phyloP scores from a whole-genome alignment of 2,888 invertebrate species.

The Tetramorium bicarinatum region DNA sequence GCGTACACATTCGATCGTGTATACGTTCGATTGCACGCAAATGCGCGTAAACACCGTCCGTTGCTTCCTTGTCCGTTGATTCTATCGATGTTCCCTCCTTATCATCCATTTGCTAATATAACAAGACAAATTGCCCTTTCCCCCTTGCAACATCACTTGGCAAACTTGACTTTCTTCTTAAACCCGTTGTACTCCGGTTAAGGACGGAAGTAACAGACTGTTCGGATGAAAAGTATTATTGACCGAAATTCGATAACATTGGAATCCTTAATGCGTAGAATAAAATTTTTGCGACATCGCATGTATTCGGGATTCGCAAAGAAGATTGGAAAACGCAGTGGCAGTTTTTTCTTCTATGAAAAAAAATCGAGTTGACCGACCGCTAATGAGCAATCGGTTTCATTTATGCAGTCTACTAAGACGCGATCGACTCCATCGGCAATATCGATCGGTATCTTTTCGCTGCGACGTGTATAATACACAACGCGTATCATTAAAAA shows the following conservation, averaged over 20 bases:
- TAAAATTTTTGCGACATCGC: conserved; percentile 12
- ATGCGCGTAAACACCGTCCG: conserved; percentile 28
- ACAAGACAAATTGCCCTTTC: conserved; percentile 78
- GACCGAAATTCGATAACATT: neutral
- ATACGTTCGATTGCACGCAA: conserved; percentile 9
- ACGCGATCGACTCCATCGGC: neutral
- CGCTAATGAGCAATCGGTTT: neutral
- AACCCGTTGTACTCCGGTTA: neutral
- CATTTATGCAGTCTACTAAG: neutral
- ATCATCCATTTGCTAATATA: conserved; percentile 79
- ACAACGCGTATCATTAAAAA: conserved; percentile 30
- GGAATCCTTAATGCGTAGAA: conserved; percentile 17
- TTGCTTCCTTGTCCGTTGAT: conserved; percentile 61
- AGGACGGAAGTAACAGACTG: neutral
- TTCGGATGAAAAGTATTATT: neutral
- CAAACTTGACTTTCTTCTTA: conserved; percentile 62
- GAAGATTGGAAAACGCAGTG: neutral
- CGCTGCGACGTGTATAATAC: neutral
- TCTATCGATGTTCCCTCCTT: conserved; percentile 50
- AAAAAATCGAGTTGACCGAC: neutral
- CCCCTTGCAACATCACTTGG: conserved; percentile 61
- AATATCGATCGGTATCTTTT: neutral
- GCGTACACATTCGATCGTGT: neutral
- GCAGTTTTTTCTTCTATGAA: neutral
- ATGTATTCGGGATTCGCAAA: neutral